Conservation (phyloP, 2,113 vertebrate species). For the Cyprinodon variegatus region DNA sequence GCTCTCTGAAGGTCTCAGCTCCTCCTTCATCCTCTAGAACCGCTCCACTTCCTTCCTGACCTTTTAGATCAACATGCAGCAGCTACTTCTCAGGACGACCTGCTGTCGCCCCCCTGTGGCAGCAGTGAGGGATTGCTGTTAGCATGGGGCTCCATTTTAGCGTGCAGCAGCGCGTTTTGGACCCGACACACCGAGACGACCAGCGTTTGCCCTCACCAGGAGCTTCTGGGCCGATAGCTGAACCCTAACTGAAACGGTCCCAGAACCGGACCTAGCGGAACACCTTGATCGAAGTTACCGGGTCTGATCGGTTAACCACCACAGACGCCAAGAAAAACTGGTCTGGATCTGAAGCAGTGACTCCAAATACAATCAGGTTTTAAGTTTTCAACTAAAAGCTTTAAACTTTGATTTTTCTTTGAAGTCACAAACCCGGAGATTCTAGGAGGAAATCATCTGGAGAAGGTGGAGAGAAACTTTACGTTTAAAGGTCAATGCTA, state of each 20-base stretch:
- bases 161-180: slow-evolving; percentile 44
- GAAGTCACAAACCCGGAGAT: no score
- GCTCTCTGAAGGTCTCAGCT: background rate
- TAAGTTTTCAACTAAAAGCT: no score
- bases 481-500: no score
- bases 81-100: background rate
- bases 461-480: no score
- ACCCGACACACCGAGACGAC: slow-evolving; percentile 45
- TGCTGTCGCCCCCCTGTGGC: slow-evolving; percentile 18
- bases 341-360: background rate
- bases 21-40: background rate
- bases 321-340: background rate
- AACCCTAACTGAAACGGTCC: background rate
- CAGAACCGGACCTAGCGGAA: background rate
- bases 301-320: no score
- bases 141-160: slow-evolving; percentile 16
- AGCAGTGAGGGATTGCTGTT: slow-evolving; percentile 5
- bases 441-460: no score
- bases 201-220: background rate
- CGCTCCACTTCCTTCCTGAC: no score
- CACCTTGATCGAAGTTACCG: background rate
- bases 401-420: no score
- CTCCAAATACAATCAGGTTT: background rate
- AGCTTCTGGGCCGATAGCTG: background rate
- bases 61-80: background rate